Evolutionary conservation across 2,113 vertebrate genomes (phyloP), one percentile per base, ranked within the genome.

Genomic region (Psophia crepitans): DNA sequence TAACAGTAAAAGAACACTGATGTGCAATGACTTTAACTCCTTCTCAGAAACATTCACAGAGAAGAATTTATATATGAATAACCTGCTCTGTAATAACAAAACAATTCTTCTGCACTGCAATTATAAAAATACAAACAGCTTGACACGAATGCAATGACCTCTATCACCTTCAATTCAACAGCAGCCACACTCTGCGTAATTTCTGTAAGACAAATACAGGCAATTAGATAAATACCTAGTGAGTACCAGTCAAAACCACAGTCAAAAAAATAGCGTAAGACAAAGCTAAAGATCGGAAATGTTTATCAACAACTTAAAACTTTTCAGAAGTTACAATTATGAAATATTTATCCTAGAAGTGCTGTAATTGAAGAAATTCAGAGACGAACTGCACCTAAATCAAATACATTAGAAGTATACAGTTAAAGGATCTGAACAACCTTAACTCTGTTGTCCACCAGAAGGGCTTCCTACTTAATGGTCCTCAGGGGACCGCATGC

Each of bases 121-220:
- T 82, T 94, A 91, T 21, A 89, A 76, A 94, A 78, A 86, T 27
- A 89, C 71, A 63, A 92, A 92, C 57, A 94, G 74, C 66, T 41
- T 79, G 77, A 64, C 57, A 53, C 53, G 74, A 96, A 65, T 2
- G 1, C 69, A 82, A 9, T 21, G 48, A 84, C 84, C 81, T 71
- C 65, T 23, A 14, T 32, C 89, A 93, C 81, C 78, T 89, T 64
- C 61, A 91, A 70, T 12, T 83, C 81, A 91, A 48, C 33, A 76
- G 77, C 74, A 82, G 70, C 74, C 57, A 76, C 74, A 41, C 37
- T 49, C 70, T 61, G 26, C 0, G 2, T 70, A 57, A 90, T 24
- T 87, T 61, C 69, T 68, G 12, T 0, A 89, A 81, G 93, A 73
- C 18, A 87, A 89, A 87, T 26, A 53, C 3, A 66, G n/a, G 33